A percentile compares a stretch with the other conserved stretches of the same genome.
Evolutionary conservation across 1,140 invertebrate genomes (phyloP).

Genomic region (Cotesia typhae): DNA sequence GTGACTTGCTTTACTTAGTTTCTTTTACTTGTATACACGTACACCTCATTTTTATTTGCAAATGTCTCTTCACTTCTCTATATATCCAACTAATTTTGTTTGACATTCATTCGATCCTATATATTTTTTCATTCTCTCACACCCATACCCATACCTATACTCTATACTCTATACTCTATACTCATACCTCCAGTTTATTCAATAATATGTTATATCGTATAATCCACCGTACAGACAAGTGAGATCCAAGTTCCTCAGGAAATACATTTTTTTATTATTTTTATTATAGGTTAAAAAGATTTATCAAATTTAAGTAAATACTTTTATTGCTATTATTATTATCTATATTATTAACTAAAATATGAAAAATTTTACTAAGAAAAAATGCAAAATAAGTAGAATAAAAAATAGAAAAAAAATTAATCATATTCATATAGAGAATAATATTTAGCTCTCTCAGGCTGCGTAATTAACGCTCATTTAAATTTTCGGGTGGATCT

Average conservation of each 20-base stretch:
- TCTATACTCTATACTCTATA: too few species aligned
- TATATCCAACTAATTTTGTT: slow-evolving; percentile 22
- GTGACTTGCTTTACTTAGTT: slow-evolving; percentile 20
- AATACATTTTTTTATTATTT: too few species aligned
- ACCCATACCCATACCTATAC: too few species aligned
- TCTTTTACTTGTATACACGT: slow-evolving; percentile 20
- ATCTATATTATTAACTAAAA: too few species aligned
- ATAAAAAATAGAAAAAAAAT: slow-evolving; percentile 1
- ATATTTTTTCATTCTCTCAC: slow-evolving; percentile 9
- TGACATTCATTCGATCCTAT: slow-evolving; percentile 23
- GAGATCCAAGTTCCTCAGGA: too few species aligned
- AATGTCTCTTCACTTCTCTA: slow-evolving; percentile 4
- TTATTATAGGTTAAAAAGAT: too few species aligned
- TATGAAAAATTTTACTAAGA: too few species aligned
- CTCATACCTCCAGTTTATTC: too few species aligned
- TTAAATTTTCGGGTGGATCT: slow-evolving; percentile 38
- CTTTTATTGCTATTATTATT: too few species aligned
- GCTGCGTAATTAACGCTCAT: slow-evolving; percentile 37
- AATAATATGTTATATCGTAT: not conserved
- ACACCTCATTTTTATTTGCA: slow-evolving; percentile 29
- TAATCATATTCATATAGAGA: slow-evolving; percentile 19
- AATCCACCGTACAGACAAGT: not conserved
- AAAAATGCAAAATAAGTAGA: not conserved
- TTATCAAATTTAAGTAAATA: too few species aligned
- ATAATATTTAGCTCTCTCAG: not conserved